A percentile compares a stretch with the other conserved stretches of the same genome.
Evolutionary conservation across 2,113 vertebrate species (phyloP).

Genomic region (Climacteris rufus): DNA sequence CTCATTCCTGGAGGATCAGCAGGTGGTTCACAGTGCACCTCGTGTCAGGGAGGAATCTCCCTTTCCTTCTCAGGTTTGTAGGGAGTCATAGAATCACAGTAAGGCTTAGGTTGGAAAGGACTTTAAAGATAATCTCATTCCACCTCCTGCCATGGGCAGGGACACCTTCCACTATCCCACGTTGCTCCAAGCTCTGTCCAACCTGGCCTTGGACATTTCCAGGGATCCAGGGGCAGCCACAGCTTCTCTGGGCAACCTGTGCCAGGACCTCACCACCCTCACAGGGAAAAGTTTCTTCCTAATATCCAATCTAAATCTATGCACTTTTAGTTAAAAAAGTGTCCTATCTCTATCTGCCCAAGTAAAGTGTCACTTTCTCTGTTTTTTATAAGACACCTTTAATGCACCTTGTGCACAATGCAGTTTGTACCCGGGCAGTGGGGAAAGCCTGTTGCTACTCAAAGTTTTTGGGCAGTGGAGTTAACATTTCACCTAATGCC

Average conservation of each 20-base stretch:
- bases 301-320: not conserved
- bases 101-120: not conserved
- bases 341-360: not conserved
- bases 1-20: fast-evolving
- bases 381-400: not conserved
- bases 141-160: not conserved
- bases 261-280: not conserved
- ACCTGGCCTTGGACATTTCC: not conserved
- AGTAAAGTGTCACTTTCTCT: not conserved
- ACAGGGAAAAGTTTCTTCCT: not conserved
- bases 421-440: not conserved
- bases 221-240: not conserved
- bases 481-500: too few species aligned
- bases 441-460: not conserved
- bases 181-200: fast-evolving
- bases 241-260: not conserved
- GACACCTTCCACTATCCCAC: not conserved
- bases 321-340: not conserved
- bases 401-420: too few species aligned
- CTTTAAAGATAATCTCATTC: not conserved
- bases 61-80: not conserved
- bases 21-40: not conserved
- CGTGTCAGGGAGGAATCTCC: not conserved
- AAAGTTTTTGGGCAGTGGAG: not conserved
- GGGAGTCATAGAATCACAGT: fast-evolving